These are phyloP conservation scores for Callipepla californica DNA, from an alignment of 2,113 vertebrate species.

Conservation along the genomic window DNA sequence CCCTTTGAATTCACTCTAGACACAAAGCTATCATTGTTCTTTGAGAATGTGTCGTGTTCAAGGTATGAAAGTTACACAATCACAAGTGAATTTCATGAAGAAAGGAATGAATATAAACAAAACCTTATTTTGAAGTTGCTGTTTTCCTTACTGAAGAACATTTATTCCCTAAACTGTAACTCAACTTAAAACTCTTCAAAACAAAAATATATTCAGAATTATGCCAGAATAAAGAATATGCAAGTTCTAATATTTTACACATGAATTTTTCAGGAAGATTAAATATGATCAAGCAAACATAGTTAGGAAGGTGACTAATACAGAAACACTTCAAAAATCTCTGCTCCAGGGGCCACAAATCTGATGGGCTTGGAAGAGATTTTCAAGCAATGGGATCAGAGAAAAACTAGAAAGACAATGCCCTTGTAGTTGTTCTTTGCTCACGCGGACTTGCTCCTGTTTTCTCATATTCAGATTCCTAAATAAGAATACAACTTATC, in stretches of 20 bases:
- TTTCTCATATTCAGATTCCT: neutral
- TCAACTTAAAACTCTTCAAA: neutral
- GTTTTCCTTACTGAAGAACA: neutral
- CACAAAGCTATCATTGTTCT: neutral
- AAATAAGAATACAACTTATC: neutral
- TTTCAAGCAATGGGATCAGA: neutral
- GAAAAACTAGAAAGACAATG: neutral
- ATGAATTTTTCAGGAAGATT: neutral
- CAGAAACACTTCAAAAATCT: neutral
- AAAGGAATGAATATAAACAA: slow-evolving; percentile 31
- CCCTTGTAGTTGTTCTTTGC: neutral
- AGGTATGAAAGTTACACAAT: slow-evolving; percentile 3
- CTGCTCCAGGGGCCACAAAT: neutral
- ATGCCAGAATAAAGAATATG: neutral
- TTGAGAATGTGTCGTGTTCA: neutral
- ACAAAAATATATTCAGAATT: neutral
- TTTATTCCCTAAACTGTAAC: neutral
- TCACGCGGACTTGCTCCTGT: neutral
- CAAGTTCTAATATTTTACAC: neutral
- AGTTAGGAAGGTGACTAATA: neutral
- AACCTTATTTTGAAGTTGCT: slow-evolving; percentile 14
- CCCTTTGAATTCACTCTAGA: neutral
- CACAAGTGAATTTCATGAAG: neutral
- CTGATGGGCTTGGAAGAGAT: neutral
- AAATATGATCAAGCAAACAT: neutral